Conservation (phyloP, 2,797 vertebrate species). For the Coracias cyanogaster region DNA sequence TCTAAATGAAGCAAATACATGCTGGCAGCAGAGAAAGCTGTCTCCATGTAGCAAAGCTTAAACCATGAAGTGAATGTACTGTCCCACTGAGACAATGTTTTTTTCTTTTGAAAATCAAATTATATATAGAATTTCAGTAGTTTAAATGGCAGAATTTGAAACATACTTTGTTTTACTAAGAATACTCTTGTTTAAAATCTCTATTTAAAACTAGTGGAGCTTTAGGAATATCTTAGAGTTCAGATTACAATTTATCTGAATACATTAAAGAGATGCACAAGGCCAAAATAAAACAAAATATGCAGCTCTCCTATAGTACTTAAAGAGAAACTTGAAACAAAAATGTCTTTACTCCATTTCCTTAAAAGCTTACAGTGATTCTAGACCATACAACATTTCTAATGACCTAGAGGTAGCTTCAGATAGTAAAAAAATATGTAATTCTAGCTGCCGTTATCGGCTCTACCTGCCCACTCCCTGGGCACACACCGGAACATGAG, state of each 20-base stretch:
- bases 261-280: not conserved
- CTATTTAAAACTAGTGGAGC: not conserved
- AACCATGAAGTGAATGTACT: not conserved
- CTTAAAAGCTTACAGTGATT: not conserved
- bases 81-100: not conserved
- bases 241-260: not conserved
- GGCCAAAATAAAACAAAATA: not conserved
- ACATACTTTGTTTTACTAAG: not conserved
- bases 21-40: not conserved
- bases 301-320: not conserved
- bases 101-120: not conserved
- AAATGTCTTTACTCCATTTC: not conserved
- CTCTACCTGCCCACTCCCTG: not conserved
- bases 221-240: not conserved
- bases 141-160: not conserved
- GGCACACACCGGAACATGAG: too few species aligned
- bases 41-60: slow-evolving; percentile 13
- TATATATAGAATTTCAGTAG: not conserved
- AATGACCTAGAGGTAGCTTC: not conserved
- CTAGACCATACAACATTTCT: not conserved
- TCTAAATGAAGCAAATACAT: not conserved
- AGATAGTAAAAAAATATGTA: not conserved
- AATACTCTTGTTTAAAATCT: not conserved
- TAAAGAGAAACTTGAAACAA: not conserved
- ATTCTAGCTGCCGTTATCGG: not conserved